A percentile compares a stretch with the other conserved stretches of the same genome.
Evolutionary conservation across 2,797 vertebrate species (phyloP).

Genomic region (Danio aesculapii): DNA sequence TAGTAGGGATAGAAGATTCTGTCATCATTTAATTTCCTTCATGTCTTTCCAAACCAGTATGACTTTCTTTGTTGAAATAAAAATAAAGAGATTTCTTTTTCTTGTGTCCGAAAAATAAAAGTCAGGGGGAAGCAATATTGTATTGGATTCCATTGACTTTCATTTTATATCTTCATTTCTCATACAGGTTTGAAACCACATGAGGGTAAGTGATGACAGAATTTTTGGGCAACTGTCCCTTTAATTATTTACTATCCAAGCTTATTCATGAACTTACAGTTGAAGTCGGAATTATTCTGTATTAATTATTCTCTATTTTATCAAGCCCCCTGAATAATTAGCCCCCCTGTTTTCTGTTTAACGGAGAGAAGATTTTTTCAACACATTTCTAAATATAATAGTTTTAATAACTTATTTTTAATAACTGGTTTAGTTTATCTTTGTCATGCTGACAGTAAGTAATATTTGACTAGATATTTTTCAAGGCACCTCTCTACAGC

Average conservation of each 20-base stretch:
- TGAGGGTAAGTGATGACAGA: not conserved
- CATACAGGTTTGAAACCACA: slow-evolving; percentile 4
- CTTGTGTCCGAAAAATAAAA: not conserved
- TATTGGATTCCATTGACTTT: not conserved
- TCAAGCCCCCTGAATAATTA: no score
- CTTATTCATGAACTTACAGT: not conserved
- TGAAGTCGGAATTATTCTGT: no score
- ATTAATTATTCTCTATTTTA: no score
- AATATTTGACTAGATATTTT: no score
- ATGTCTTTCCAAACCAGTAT: not conserved
- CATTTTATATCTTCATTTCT: not conserved
- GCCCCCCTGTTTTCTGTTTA: no score
- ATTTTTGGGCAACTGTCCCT: not conserved
- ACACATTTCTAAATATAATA: no score
- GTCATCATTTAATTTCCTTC: not conserved
- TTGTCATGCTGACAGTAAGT: no score
- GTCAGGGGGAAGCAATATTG: not conserved
- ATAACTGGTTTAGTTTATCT: no score
- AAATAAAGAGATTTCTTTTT: not conserved
- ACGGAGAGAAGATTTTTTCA: no score
- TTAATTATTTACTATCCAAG: not conserved
- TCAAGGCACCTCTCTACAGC: no score
- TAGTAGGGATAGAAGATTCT: not conserved
- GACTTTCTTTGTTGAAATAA: not conserved
- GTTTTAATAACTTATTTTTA: no score